Base-by-base conservation (phyloP, 2,113 vertebrate genomes). In the Amphiprion ocellaris region DNA sequence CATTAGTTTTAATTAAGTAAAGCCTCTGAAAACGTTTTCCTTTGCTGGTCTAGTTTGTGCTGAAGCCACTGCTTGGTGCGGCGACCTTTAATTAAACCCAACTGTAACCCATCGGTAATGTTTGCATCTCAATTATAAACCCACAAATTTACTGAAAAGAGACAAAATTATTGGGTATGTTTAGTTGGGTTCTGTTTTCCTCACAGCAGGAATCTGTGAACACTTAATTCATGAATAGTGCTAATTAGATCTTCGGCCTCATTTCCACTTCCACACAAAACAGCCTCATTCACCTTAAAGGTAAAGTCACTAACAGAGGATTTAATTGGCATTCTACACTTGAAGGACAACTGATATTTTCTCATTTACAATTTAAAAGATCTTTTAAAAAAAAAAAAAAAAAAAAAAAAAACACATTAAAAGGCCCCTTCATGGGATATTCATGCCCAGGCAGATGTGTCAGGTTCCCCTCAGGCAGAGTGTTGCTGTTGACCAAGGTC, bases 401-500 rank as follows among this genome's bases (percentile, higher is more conserved):
- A 21, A 21, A 21, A 21, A 21, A 21, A 21, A 21, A 21, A 21
- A 21, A 21, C 21, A 90, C 87, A 82, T 84, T 53, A 88, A 87
- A 90, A 69, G 78, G 64, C 28, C 41, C 67, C 74, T 84, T 82
- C 80, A 82, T 84, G n/a, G 68, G 82, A 82, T 82, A 83, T 91
- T 85, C 77, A 87, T 73, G 69, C 6, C 1, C 24, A 0, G 52
- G 52, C 80, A 83, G 69, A 84, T 82, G 85, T 61, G 59, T 67
- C 55, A 26, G 30, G 6, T 59, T 49, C 69, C 76, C 77, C 81
- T 63, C 64, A 46, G 89, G 86, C 77, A 26, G 73, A 75, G 73
- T 74, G 69, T 58, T 92, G 84, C 86, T 71, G 82, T 77, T 87
- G 82, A 84, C 80, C 84, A 77, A 86, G 76, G 89, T 88, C 64